Evolutionary conservation across 1,140 invertebrate genomes (phyloP).

Genomic region (Oscheius sp.): DNA sequence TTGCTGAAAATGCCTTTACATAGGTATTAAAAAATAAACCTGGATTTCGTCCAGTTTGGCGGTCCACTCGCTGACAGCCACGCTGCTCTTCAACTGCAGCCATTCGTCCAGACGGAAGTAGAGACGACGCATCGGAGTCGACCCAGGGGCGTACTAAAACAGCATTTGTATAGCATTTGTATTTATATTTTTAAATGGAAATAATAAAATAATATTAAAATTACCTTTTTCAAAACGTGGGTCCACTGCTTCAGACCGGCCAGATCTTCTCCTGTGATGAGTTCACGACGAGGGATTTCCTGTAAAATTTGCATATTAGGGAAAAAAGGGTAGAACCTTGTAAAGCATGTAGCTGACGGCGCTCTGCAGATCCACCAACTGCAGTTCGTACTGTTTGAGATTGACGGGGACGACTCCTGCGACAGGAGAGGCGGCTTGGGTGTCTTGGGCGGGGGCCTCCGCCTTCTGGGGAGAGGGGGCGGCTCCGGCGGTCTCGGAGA

Average conservation of each 20-base stretch:
- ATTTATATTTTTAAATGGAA: neutral
- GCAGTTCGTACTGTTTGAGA: slow-evolving; percentile 35
- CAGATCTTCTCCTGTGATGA: slow-evolving; percentile 42
- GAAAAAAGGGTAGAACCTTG: slow-evolving; percentile 5
- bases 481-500: slow-evolving; percentile 2
- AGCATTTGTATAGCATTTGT: too few species aligned
- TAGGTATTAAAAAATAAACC: slow-evolving; percentile 14
- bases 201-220: neutral
- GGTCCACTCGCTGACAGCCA: slow-evolving; percentile 53
- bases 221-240: slow-evolving; percentile 49
- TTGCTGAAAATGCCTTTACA: slow-evolving; percentile 25
- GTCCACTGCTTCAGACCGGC: slow-evolving; percentile 48
- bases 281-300: slow-evolving; percentile 36
- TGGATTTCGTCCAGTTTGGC: slow-evolving; percentile 52
- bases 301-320: neutral
- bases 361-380: slow-evolving; percentile 37
- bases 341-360: slow-evolving; percentile 44
- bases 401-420: slow-evolving; percentile 10
- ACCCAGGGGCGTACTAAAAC: slow-evolving; percentile 53
- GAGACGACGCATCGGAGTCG: slow-evolving; percentile 51
- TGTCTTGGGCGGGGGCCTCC: neutral
- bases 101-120: slow-evolving; percentile 58
- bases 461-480: neutral
- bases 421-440: neutral
- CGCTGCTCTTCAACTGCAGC: slow-evolving; percentile 35